Percentiles rank a stretch among this genome's conserved stretches.
These are phyloP conservation scores for Merodon equestris DNA, from an alignment of 2,888 invertebrate genomes.

Conservation along the genomic window DNA sequence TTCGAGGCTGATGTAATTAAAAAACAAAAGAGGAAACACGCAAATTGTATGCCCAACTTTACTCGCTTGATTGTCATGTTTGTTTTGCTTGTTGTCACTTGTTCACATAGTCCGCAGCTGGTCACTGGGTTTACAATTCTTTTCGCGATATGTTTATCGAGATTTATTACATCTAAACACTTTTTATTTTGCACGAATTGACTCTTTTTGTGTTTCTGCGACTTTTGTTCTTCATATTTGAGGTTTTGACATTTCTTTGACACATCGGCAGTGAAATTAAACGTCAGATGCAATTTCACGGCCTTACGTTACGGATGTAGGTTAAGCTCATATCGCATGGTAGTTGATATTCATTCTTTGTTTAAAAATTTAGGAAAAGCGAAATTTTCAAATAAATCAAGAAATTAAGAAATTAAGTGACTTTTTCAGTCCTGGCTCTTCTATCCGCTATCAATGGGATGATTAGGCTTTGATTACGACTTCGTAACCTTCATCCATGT, in stretches of 20 bases:
- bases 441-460: too few species aligned
- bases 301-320: not conserved
- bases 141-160: not conserved
- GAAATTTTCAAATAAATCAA: too few species aligned
- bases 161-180: slow-evolving; percentile 10
- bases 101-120: slow-evolving; percentile 53
- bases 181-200: slow-evolving; percentile 47
- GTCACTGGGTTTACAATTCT: slow-evolving; percentile 12
- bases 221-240: slow-evolving; percentile 57
- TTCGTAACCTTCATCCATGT: too few species aligned
- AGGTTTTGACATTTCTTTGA: slow-evolving; percentile 45
- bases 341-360: too few species aligned
- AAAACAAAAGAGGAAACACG: slow-evolving; percentile 56
- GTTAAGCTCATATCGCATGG: too few species aligned
- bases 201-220: slow-evolving; percentile 17
- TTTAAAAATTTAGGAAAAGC: too few species aligned
- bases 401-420: too few species aligned
- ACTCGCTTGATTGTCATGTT: slow-evolving; percentile 32
- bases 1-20: slow-evolving; percentile 65
- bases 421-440: too few species aligned
- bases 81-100: slow-evolving; percentile 9
- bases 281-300: not conserved
- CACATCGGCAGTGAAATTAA: slow-evolving; percentile 46
- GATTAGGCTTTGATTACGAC: too few species aligned
- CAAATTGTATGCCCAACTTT: slow-evolving; percentile 21